These are phyloP conservation scores for Hydroisotoma schaefferi DNA, from an alignment of 2,888 invertebrate genomes.

Conservation along the genomic window DNA sequence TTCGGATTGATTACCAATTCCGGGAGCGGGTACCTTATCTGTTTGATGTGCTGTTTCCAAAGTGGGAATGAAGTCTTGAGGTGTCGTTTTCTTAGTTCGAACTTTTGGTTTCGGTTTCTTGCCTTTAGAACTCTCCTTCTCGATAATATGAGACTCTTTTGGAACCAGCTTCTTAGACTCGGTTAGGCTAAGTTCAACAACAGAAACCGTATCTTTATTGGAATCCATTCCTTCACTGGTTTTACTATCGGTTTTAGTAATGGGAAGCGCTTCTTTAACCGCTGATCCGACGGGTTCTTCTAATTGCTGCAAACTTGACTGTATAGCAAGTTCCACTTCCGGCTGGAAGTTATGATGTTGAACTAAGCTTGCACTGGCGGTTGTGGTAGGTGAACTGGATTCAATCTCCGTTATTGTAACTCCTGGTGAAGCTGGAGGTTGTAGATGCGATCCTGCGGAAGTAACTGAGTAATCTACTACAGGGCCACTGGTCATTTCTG, in stretches of 20 bases:
- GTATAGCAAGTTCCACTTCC: background rate
- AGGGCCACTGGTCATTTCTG: constrained; percentile 42
- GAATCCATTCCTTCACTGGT: too few species aligned
- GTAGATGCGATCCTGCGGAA: background rate
- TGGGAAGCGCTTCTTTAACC: too few species aligned
- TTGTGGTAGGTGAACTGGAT: background rate
- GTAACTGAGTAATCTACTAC: constrained; percentile 33
- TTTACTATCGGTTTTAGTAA: too few species aligned
- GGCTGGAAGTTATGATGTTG: background rate
- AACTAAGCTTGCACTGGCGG: background rate
- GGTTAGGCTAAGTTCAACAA: background rate
- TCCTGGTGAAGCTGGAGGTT: background rate
- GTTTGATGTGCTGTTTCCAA: too few species aligned
- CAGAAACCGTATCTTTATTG: background rate
- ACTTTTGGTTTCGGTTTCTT: too few species aligned
- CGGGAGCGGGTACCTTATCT: too few species aligned
- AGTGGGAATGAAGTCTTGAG: too few species aligned
- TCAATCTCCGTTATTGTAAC: constrained; percentile 15
- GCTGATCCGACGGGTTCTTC: too few species aligned
- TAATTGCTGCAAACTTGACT: constrained; percentile 1
- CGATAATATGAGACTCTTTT: background rate
- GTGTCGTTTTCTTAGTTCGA: too few species aligned
- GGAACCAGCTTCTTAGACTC: background rate
- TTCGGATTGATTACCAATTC: too few species aligned
- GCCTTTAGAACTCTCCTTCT: too few species aligned